Evolutionary conservation across 2,888 invertebrate species (phyloP).

Genomic region (Chrysolina haemoptera): DNA sequence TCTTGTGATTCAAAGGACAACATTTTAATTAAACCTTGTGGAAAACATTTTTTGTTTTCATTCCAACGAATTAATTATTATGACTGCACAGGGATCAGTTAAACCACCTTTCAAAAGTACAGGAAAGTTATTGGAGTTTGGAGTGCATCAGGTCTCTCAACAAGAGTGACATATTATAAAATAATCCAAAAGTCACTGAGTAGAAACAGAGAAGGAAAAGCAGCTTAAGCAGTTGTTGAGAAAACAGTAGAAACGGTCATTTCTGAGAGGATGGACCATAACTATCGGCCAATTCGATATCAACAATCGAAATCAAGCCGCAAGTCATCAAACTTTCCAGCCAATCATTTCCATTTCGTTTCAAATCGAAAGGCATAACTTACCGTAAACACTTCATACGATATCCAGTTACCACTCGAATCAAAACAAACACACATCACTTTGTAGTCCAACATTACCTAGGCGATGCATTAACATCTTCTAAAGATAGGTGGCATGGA

Average conservation of each 20-base stretch:
- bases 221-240: neutral
- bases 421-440: constrained; percentile 22
- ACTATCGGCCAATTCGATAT: neutral
- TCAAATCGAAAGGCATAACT: constrained; percentile 2
- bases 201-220: neutral
- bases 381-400: constrained; percentile 44
- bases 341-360: neutral
- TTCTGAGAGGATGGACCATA: neutral
- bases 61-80: too few relatives aligned
- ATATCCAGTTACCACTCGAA: constrained; percentile 51
- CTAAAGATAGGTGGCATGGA: constrained; percentile 6
- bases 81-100: too few relatives aligned
- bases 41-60: too few relatives aligned
- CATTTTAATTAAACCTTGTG: too few relatives aligned
- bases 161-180: too few relatives aligned
- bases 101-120: too few relatives aligned
- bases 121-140: too few relatives aligned
- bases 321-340: neutral
- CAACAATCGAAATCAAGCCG: neutral
- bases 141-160: too few relatives aligned
- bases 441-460: constrained; percentile 7
- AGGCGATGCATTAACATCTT: neutral
- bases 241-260: neutral
- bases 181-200: neutral
- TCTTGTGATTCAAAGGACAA: too few relatives aligned